Conservation (phyloP, 2,797 vertebrate genomes). For the Arctocebus calabarensis region DNA sequence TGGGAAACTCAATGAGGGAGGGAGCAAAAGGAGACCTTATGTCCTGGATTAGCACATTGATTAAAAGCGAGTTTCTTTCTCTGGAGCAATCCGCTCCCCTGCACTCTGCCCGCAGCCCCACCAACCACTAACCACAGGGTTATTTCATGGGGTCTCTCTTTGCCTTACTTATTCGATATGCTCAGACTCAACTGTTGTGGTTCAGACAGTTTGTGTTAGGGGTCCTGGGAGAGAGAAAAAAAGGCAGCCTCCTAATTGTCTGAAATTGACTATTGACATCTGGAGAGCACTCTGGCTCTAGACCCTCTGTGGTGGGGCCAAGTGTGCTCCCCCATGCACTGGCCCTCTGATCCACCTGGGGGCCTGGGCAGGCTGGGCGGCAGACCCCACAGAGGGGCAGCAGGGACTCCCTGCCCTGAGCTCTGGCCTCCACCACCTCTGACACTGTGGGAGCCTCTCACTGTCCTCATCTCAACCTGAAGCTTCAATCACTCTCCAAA, state of each 20-base stretch:
- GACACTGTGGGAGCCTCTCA: fast-evolving
- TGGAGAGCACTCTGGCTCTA: constrained; percentile 67
- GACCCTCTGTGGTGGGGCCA: neutral
- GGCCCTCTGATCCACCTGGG: neutral
- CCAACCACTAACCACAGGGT: constrained; percentile 92
- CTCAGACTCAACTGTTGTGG: constrained; percentile 89
- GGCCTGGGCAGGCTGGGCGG: neutral
- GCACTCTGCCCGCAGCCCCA: neutral
- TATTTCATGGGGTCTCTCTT: constrained; percentile 89
- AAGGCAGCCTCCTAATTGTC: constrained; percentile 77
- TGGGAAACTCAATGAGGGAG: constrained; percentile 85
- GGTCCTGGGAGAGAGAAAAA: constrained; percentile 81
- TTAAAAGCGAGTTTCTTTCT: constrained; percentile 91
- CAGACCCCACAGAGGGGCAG: fast-evolving
- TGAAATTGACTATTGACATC: constrained; percentile 63
- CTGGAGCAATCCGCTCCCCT: constrained; percentile 34
- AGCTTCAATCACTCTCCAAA: neutral
- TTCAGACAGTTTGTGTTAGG: constrained; percentile 89
- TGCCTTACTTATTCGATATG: constrained; percentile 87
- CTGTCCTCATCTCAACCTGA: neutral
- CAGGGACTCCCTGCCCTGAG: neutral
- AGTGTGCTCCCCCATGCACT: fast-evolving
- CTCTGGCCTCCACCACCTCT: neutral
- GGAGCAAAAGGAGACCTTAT: constrained; percentile 85
- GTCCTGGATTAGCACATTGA: constrained; percentile 92